These are phyloP conservation scores for Melipona bicolor DNA, from an alignment of 2,888 invertebrate genomes.

Conservation along the genomic window DNA sequence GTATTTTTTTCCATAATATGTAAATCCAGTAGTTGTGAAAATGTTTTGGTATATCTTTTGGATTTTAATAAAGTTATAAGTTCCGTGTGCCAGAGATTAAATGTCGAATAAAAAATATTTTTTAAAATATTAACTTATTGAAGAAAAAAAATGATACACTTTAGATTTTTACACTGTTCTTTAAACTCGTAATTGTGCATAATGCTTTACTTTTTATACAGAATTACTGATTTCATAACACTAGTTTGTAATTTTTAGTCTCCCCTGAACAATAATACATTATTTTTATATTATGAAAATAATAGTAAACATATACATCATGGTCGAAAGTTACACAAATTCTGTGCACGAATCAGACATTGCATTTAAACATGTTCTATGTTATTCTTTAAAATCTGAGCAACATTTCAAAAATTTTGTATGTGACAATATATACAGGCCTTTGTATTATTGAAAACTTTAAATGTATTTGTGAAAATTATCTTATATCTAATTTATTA, in stretches of 20 bases:
- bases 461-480: conserved; percentile 51
- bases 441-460: conserved; percentile 63
- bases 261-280: conserved; percentile 61
- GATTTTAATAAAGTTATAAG: conserved; percentile 68
- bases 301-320: conserved; percentile 52
- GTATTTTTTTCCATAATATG: conserved; percentile 61
- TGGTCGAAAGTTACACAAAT: conserved; percentile 52
- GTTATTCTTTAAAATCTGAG: conserved; percentile 50
- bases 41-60: conserved; percentile 68
- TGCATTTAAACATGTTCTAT: conserved; percentile 66
- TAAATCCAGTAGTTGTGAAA: conserved; percentile 63
- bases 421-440: conserved; percentile 67
- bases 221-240: conserved; percentile 59
- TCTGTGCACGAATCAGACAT: conserved; percentile 56
- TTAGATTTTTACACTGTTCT: conserved; percentile 64
- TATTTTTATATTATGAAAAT: conserved; percentile 65
- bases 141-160: conserved; percentile 51
- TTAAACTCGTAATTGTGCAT: conserved; percentile 56
- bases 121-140: conserved; percentile 64
- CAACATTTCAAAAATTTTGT: conserved; percentile 65
- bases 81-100: conserved; percentile 62
- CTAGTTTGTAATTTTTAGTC: conserved; percentile 67
- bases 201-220: conserved; percentile 64
- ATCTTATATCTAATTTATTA: conserved; percentile 46
- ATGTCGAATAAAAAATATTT: conserved; percentile 70